Evolutionary conservation across 2,888 invertebrate species (phyloP).

Genomic region (Parthenolecanium corni): DNA sequence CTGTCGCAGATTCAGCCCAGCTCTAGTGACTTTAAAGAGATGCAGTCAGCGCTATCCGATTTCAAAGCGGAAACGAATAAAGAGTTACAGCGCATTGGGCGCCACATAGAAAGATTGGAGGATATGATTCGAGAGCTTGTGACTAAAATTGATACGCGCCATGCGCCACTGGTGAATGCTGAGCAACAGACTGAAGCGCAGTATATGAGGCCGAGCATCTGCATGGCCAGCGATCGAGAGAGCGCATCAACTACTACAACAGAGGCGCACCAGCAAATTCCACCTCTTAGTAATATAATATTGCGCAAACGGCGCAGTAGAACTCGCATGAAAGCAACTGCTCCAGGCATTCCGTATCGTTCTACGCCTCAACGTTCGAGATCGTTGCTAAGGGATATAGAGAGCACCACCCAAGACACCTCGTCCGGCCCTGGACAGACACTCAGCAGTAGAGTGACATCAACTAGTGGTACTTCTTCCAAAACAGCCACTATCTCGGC

Average conservation of each 20-base stretch:
- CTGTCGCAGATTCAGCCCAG: constrained; percentile 6
- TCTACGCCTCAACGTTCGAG: constrained; percentile 9
- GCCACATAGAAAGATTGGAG: constrained; percentile 11
- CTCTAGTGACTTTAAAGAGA: constrained; percentile 6
- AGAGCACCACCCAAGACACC: constrained; percentile 5
- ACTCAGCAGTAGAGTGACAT: too few species aligned
- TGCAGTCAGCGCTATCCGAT: constrained; percentile 4
- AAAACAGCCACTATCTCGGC: too few species aligned
- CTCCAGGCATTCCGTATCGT: constrained; percentile 22
- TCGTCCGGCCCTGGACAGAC: neutral
- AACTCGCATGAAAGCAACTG: constrained; percentile 11
- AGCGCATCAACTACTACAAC: constrained; percentile 15
- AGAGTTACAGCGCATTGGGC: constrained; percentile 6
- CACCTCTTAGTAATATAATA: constrained; percentile 10
- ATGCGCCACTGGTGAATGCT: constrained; percentile 5
- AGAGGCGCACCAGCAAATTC: constrained; percentile 9
- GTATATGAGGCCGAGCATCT: neutral
- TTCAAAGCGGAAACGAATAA: constrained; percentile 7
- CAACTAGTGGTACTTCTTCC: neutral
- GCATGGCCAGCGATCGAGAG: constrained; percentile 23
- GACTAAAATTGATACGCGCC: neutral
- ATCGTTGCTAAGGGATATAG: constrained; percentile 18
- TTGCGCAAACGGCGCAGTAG: constrained; percentile 20
- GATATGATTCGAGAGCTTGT: constrained; percentile 10
- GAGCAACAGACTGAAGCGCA: constrained; percentile 21